A percentile compares a stretch with the other conserved stretches of the same genome.
These are phyloP conservation scores for Megalops cyprinoides DNA, from an alignment of 2,797 vertebrate species.

Conservation along the genomic window DNA sequence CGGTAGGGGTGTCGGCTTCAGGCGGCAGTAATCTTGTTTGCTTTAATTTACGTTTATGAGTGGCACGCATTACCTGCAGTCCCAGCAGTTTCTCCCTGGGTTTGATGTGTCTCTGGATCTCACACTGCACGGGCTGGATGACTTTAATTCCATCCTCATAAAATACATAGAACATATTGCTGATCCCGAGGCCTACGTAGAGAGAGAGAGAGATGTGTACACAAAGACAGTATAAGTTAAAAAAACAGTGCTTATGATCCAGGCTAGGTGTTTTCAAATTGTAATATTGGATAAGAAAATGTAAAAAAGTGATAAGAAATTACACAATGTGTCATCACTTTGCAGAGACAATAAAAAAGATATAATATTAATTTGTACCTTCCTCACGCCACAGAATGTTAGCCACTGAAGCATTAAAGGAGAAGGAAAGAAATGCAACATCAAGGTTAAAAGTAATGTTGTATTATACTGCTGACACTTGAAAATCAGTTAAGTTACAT, in stretches of 20 bases:
- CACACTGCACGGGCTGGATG: constrained; percentile 96
- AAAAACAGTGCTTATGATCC: background rate
- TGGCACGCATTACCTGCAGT: constrained; percentile 81
- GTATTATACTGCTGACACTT: background rate
- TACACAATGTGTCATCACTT: background rate
- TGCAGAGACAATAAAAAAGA: background rate
- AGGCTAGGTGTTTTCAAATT: no score
- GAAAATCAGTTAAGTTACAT: background rate
- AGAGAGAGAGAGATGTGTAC: no score
- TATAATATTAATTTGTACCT: constrained; percentile 76
- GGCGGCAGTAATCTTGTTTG: constrained; percentile 11
- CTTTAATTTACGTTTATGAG: constrained; percentile 17
- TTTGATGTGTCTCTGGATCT: constrained; percentile 98
- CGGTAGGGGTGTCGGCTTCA: background rate
- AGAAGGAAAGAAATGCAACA: constrained; percentile 62
- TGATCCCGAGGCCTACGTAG: constrained; percentile 90
- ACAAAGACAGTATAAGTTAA: no score
- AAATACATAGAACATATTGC: constrained; percentile 99
- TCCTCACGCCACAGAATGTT: constrained; percentile 99
- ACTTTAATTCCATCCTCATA: constrained; percentile 99
- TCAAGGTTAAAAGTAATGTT: constrained; percentile 36
- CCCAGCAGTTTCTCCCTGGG: constrained; percentile 94
- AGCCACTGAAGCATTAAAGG: constrained; percentile 82
- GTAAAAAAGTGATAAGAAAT: no score
- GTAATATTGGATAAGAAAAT: no score